Evolutionary conservation across 1,140 invertebrate genomes (phyloP).

Genomic region (Triops longicaudatus): DNA sequence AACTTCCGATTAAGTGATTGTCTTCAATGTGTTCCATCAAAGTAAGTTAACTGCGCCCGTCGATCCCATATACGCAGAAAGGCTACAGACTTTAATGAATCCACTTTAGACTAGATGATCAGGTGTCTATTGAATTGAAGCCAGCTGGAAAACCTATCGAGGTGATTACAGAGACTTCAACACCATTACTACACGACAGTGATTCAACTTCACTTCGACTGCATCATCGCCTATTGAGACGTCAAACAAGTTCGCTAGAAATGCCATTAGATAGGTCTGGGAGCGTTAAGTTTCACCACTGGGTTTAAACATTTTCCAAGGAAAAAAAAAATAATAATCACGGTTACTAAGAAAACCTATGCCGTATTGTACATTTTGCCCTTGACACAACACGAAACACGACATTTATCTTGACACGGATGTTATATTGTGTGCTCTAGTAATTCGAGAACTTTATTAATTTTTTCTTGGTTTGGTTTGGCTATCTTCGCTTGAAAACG

Average conservation of each 20-base stretch:
- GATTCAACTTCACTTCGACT: slow-evolving; percentile 19
- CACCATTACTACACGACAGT: background rate
- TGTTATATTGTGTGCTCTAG: background rate
- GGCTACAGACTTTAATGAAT: background rate
- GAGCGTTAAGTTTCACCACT: slow-evolving; percentile 27
- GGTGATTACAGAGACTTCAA: background rate
- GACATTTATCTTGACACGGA: slow-evolving; percentile 19
- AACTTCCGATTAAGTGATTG: slow-evolving; percentile 66
- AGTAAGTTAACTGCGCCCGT: background rate
- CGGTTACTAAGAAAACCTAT: background rate
- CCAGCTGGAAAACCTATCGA: background rate
- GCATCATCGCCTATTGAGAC: slow-evolving; percentile 21
- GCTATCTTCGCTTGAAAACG: slow-evolving; percentile 52
- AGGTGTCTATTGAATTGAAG: background rate
- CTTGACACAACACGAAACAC: slow-evolving; percentile 26
- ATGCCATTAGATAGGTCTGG: slow-evolving; percentile 25
- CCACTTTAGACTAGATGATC: background rate
- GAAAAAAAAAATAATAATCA: background rate
- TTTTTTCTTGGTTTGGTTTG: slow-evolving; percentile 37
- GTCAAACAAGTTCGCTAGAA: slow-evolving; percentile 28
- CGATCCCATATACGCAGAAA: background rate
- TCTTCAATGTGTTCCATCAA: slow-evolving; percentile 22
- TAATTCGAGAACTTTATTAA: slow-evolving; percentile 26
- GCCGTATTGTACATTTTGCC: background rate
- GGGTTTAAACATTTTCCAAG: slow-evolving; percentile 24